phyloP scores from a whole-genome alignment of 2,888 invertebrate genomes.

The Sclerodermus sp. region DNA sequence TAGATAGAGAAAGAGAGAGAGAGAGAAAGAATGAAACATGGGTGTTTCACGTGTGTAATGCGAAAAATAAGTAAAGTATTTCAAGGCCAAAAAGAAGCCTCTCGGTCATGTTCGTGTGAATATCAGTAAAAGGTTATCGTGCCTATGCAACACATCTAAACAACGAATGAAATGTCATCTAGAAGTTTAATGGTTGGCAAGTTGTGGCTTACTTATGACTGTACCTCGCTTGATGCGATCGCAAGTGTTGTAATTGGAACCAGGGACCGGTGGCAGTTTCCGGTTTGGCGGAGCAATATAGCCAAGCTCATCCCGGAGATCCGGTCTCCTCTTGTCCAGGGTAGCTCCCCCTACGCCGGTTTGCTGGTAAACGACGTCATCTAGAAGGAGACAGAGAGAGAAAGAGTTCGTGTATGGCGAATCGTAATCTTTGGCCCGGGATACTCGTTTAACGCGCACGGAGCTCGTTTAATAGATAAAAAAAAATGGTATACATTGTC shows the following conservation, averaged over 20 bases:
- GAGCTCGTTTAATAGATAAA: too few species aligned
- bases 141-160: constrained; percentile 52
- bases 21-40: too few species aligned
- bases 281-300: constrained; percentile 93
- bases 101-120: too few species aligned
- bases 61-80: too few species aligned
- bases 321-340: constrained; percentile 80
- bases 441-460: too few species aligned
- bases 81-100: too few species aligned
- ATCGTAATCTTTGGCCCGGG: too few species aligned
- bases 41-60: too few species aligned
- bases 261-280: constrained; percentile 89
- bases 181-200: constrained; percentile 45
- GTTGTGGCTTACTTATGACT: constrained; percentile 78
- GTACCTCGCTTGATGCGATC: constrained; percentile 93
- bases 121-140: constrained; percentile 29
- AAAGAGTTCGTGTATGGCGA: neutral
- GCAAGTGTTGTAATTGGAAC: constrained; percentile 91
- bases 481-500: constrained; percentile 54
- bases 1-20: too few species aligned
- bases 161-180: constrained; percentile 33
- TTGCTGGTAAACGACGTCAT: constrained; percentile 90
- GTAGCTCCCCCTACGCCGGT: constrained; percentile 74
- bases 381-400: constrained; percentile 58
- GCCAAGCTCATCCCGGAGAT: constrained; percentile 84